Evolutionary conservation across 53 echinoderm and acorn worm genomes (phyloP).

Genomic region (Antedon mediterranea): DNA sequence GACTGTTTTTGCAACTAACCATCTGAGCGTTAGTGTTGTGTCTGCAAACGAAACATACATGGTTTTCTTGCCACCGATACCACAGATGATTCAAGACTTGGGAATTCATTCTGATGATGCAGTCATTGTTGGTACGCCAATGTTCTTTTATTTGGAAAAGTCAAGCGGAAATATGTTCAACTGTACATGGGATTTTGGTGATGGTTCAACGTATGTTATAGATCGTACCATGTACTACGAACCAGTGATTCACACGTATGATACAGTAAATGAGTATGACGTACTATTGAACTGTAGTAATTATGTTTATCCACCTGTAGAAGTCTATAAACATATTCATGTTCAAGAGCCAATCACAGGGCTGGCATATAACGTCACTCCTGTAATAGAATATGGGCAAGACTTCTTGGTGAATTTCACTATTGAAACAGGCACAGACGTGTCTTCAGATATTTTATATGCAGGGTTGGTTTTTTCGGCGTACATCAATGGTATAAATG

Average conservation of each 20-base stretch:
- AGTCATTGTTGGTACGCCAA: conserved; percentile 20
- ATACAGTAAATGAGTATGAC: conserved; percentile 14
- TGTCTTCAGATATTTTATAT: conserved; percentile 16
- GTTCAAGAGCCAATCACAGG: conserved; percentile 35
- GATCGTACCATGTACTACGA: conserved; percentile 33
- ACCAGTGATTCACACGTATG: conserved; percentile 42
- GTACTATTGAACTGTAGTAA: conserved; percentile 41
- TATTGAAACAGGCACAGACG: conserved; percentile 42
- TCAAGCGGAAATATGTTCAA: conserved; percentile 50
- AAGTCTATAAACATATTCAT: conserved; percentile 12
- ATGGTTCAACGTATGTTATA: conserved; percentile 17
- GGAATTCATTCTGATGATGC: conserved; percentile 28
- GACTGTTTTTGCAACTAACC: conserved; percentile 44
- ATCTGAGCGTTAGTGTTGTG: conserved; percentile 28
- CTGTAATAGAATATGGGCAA: conserved; percentile 28
- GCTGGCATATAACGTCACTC: conserved; percentile 24
- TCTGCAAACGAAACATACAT: conserved; percentile 45
- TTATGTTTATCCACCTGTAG: conserved; percentile 33
- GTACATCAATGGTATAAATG: conserved; percentile 20
- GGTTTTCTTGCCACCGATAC: conserved; percentile 51
- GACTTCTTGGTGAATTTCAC: conserved; percentile 41
- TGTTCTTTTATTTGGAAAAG: conserved; percentile 25
- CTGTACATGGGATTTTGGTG: conserved; percentile 64
- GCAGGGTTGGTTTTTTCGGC: conserved; percentile 11
- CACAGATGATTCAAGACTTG: conserved; percentile 34